A percentile compares a stretch with the other conserved stretches of the same genome.
These are phyloP conservation scores for Tachina grossa DNA, from an alignment of 2,888 invertebrate genomes.

Conservation along the genomic window DNA sequence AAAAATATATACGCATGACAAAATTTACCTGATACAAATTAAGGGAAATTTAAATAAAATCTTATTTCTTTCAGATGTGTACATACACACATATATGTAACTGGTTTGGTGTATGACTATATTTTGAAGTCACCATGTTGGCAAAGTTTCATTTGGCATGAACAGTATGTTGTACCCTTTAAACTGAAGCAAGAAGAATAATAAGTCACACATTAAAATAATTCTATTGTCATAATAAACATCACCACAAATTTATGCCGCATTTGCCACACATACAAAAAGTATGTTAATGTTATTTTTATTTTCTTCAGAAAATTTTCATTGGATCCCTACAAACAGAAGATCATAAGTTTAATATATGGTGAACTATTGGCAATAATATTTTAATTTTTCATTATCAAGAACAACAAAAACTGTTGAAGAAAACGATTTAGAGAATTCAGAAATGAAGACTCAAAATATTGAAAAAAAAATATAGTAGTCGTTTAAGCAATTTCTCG, in stretches of 20 bases:
- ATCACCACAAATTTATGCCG: slow-evolving; percentile 57
- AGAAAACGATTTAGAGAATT: too few relatives aligned
- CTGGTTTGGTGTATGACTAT: not conserved
- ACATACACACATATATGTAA: not conserved
- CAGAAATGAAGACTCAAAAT: too few relatives aligned
- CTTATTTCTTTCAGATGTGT: not conserved
- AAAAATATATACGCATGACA: not conserved
- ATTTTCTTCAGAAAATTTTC: not conserved
- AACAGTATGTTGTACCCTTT: slow-evolving; percentile 13
- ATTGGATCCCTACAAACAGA: not conserved
- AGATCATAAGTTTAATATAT: too few relatives aligned
- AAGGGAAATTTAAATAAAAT: not conserved
- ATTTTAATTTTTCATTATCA: too few relatives aligned
- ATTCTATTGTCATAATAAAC: slow-evolving; percentile 54
- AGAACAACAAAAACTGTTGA: too few relatives aligned
- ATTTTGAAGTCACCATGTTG: slow-evolving; percentile 3
- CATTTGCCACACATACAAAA: not conserved
- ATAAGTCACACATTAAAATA: slow-evolving; percentile 6
- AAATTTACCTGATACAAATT: not conserved
- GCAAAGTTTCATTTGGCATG: slow-evolving; percentile 33
- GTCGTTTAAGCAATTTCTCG: too few relatives aligned
- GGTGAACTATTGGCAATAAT: too few relatives aligned
- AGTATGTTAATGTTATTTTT: not conserved
- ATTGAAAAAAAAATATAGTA: too few relatives aligned
- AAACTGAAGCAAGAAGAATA: not conserved